Base-by-base conservation (phyloP, 2,113 vertebrate genomes). In the Apodemus speciosus region DNA sequence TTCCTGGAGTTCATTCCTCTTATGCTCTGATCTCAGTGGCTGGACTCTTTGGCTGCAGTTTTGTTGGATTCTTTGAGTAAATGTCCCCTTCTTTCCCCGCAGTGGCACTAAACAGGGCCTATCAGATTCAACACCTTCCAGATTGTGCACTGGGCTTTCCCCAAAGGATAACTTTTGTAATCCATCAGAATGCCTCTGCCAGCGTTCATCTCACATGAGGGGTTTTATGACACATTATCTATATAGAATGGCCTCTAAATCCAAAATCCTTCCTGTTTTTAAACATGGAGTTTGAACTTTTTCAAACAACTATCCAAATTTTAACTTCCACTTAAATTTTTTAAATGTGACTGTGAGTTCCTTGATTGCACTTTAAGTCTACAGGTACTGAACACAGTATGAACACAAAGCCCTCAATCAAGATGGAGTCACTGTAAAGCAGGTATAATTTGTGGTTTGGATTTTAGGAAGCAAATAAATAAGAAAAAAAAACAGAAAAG, bases 381-480 rank as follows among this genome's bases (percentile, higher is more conserved):
- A 40, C 32, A 46, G n/a, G 64, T 80, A 64, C 46, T 43, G 21
- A 95, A 88, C 30, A 43, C 49, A 81, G 51, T 62, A 51, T 10
- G 91, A 51, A 81, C n/a, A 90, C 56, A 38, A 53, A 49, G 14
- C 0, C 73, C 46, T 94, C 46, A 49, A 27, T 92, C 93, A 88
- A 92, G 89, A 91, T n/a, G 11, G 15, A 91, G 21, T 49, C 51
- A 35, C 25, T 7, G 56, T 73, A 38, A 85, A 32, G n/a, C 5
- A 1, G 11, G 15, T 69, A 30, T 90, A 80, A 83, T 23, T 79
- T 91, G n/a, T 15, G 93, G 16, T 72, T 83, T 40, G 51, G 51
- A 88, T 77, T 94, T 88, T 75, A 94, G 71, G 35, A 92, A 94
- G 32, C 27, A 93, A 88, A 84, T 51, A 46, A 86, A 51, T 62